Percentiles rank a stretch among this genome's conserved stretches.
Evolutionary conservation across 92 coral and sea anemone species (phyloP).

Genomic region (Plumapathes pennacea): DNA sequence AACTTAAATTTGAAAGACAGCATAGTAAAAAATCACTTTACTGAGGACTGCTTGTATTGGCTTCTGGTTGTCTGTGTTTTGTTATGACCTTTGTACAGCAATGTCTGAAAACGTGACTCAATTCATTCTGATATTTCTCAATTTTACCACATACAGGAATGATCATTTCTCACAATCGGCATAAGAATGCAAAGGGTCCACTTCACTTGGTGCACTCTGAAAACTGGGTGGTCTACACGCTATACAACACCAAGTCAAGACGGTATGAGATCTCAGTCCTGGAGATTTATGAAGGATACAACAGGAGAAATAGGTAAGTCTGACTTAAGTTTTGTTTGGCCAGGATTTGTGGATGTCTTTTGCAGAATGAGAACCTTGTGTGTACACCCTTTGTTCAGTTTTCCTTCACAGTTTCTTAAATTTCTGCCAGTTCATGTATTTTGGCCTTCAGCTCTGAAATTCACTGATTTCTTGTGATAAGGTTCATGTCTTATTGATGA

Average conservation of each 20-base stretch:
- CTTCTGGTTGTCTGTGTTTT: neutral
- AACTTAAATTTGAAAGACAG: neutral
- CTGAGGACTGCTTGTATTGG: no score
- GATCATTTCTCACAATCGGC: conserved; percentile 82
- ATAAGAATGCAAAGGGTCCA: conserved; percentile 95
- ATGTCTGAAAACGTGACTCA: no score
- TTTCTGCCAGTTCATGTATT: no score
- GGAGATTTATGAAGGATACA: conserved; percentile 94
- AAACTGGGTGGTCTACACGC: conserved; percentile 90
- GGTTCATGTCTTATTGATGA: no score
- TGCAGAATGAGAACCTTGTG: no score
- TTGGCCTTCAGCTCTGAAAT: no score
- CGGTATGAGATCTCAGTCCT: conserved; percentile 88
- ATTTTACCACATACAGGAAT: conserved; percentile 40
- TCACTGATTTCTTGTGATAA: no score
- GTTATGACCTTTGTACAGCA: neutral
- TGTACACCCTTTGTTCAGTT: no score
- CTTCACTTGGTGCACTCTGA: conserved; percentile 95
- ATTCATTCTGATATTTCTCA: neutral
- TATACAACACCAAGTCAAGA: conserved; percentile 91
- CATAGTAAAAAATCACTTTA: no score
- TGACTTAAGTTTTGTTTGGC: no score
- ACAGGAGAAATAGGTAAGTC: conserved; percentile 90
- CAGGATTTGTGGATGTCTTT: no score
- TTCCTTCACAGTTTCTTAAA: no score